Evolutionary conservation across 1,140 invertebrate species (phyloP).

Genomic region (Drusus annulatus): DNA sequence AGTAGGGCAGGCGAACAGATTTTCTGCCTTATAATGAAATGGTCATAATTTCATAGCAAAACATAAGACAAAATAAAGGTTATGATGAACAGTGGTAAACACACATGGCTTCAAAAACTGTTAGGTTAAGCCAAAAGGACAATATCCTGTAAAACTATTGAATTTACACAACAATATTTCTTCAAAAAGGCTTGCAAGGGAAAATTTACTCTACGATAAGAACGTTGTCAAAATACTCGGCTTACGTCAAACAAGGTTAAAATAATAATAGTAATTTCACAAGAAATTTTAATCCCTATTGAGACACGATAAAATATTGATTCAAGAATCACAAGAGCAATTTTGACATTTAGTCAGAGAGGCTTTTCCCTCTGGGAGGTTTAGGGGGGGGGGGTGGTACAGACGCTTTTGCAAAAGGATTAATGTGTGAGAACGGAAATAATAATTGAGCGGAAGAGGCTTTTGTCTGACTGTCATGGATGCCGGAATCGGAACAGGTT

Average conservation of each 20-base stretch:
- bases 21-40: too few relatives aligned
- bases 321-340: background rate
- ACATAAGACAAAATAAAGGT: too few relatives aligned
- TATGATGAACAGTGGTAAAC: too few relatives aligned
- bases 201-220: too few relatives aligned
- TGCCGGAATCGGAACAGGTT: constrained; percentile 1
- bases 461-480: constrained; percentile 29
- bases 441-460: constrained; percentile 37
- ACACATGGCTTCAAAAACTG: too few relatives aligned
- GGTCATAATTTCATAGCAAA: too few relatives aligned
- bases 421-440: constrained; percentile 41
- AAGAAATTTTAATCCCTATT: too few relatives aligned
- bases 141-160: too few relatives aligned
- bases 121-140: too few relatives aligned
- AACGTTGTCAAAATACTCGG: background rate
- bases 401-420: constrained; percentile 40
- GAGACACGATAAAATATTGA: background rate
- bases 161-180: too few relatives aligned
- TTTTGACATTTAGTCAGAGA: background rate
- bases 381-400: background rate
- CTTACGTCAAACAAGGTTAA: background rate
- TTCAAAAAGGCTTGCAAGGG: too few relatives aligned
- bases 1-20: too few relatives aligned
- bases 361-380: background rate
- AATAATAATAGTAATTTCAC: background rate